Evolutionary conservation across 2,888 invertebrate species (phyloP), one percentile per base, ranked within the genome.

Genomic region (Pseudococcus jackbeardsleyi): DNA sequence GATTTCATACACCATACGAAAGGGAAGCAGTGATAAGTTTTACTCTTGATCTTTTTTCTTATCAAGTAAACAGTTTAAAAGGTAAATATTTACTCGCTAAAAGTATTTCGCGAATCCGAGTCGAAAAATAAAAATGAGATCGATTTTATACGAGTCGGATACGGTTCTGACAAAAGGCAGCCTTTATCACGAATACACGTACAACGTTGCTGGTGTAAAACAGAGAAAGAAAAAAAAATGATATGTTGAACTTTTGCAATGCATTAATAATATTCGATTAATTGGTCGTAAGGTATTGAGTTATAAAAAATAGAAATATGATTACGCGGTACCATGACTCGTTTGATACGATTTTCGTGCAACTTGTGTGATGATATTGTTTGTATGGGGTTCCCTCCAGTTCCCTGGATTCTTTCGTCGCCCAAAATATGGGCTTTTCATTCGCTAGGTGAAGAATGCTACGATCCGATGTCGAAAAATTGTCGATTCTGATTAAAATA

Each of bases 71-170:
- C 79, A 46, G 0, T 82, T 46, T 46, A 82, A 82, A 42, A 46
- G 19, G 79, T 82, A 82, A 82, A 82, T 82, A 82, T 82, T 82
- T 82, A 46, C 79, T 26, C 19, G 39, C 6, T 12, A 39, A 42
- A 82, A 82, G 72, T 82, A 46, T 82, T 82, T 46, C 19, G 19
- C 79, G 19, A 82, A 22, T 19, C 1, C 64, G 17, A 72, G 72
- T 33, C 26, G 72, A 33, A 39, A 39, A 12, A 82, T n/a, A 39
- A 39, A 77, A 77, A 77, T 39, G 17, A 77, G 79, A 82, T 82
- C 79, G 79, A 46, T 79, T 79, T 79, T 39, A 39, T 26, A 79
- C n/a, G n/a, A 79, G 7, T 7, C 8, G 5, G 17, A 42, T 12
- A n/a, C 15, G 39, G 39, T 1, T 77, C 48, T 50, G 15, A 33